Evolutionary conservation across 2,888 invertebrate genomes (phyloP), one percentile per base, ranked within the genome.

Genomic region (Pantelozetes paolii): DNA sequence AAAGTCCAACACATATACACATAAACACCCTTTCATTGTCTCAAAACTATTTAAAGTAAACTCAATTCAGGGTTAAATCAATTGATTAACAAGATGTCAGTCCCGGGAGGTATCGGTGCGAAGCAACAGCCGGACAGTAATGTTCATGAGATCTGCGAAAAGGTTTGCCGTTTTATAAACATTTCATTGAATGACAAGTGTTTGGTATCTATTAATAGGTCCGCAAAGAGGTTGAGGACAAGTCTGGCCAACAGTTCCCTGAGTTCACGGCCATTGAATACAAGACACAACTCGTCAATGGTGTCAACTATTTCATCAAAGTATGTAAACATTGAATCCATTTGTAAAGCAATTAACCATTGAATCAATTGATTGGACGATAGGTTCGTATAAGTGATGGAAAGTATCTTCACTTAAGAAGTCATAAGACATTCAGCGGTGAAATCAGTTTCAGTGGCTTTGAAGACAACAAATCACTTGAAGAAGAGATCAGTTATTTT

Each of bases 221-320:
- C 5, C 77, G 76, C 69, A 45, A 71, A 45, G 75, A 76, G 59
- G 72, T 76, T 18, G 77, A 78, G 42, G 50, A 74, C n/a, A 76
- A 78, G 54, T 72, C 75, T 11, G 78, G 78, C 9, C 67, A 67
- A 20, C 20, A 54, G 9, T 78, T 77, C 71, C 69, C 70, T 0
- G 75, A 76, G 48, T 78, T 77, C 71, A 71, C 69, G 8, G 73
- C 78, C 13, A 30, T 78, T 13, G 57, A 71, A 0, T 78, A 73
- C 71, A 76, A 64, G 67, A 75, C 75, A 3, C 78, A 78, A 62
- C 26, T 78, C n/a, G 78, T 78, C 1, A 78, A 78, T 78, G 78
- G 78, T 11, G 71, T 77, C 2, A 78, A 78, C 71, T 78, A 78
- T 74, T 78, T 77, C 30, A 77, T 78, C 20, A 78, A 78, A 71